phyloP scores from a whole-genome alignment of 1,140 invertebrate genomes.

The Radopholus similis region DNA sequence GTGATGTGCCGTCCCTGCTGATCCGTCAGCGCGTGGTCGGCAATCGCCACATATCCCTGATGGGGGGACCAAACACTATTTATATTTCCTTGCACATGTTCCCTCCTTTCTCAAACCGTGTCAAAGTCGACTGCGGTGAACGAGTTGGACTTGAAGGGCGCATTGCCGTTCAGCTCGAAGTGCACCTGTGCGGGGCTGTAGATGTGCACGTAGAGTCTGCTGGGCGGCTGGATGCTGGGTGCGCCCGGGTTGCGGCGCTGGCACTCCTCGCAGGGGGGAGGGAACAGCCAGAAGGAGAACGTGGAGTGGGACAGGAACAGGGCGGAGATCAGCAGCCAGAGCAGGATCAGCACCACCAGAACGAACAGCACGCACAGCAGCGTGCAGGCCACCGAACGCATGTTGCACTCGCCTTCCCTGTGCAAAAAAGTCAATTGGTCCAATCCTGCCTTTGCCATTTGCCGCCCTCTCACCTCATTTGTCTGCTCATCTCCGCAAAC shows the following conservation, averaged over 20 bases:
- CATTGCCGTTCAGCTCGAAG: conserved; percentile 54
- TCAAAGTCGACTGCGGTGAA: conserved; percentile 58
- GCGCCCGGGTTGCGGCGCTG: conserved; percentile 44
- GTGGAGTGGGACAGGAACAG: conserved; percentile 30
- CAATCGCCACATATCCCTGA: conserved; percentile 55
- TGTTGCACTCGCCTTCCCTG: conserved; percentile 49
- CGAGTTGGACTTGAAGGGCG: conserved; percentile 58
- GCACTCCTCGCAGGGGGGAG: conserved; percentile 59
- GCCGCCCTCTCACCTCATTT: background rate
- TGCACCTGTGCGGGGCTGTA: conserved; percentile 46
- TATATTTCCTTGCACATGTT: background rate
- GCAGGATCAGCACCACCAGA: conserved; percentile 40
- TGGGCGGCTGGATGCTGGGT: conserved; percentile 36
- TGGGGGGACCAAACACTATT: background rate
- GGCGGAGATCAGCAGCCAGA: conserved; percentile 44
- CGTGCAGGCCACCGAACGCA: conserved; percentile 33
- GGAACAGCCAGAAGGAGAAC: conserved; percentile 43
- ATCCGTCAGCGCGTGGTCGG: conserved; percentile 57
- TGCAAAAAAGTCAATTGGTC: conserved; percentile 1
- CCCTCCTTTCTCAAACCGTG: conserved; percentile 48
- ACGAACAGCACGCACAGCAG: conserved; percentile 25
- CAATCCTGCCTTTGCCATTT: background rate
- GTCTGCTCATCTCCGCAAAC: conserved; percentile 7
- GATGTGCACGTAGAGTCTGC: conserved; percentile 45
- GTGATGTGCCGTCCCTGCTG: conserved; percentile 41